Percentiles rank a stretch among this genome's conserved stretches.
These are phyloP conservation scores for Papilio elwesi DNA, from an alignment of 2,888 invertebrate species.

Conservation along the genomic window DNA sequence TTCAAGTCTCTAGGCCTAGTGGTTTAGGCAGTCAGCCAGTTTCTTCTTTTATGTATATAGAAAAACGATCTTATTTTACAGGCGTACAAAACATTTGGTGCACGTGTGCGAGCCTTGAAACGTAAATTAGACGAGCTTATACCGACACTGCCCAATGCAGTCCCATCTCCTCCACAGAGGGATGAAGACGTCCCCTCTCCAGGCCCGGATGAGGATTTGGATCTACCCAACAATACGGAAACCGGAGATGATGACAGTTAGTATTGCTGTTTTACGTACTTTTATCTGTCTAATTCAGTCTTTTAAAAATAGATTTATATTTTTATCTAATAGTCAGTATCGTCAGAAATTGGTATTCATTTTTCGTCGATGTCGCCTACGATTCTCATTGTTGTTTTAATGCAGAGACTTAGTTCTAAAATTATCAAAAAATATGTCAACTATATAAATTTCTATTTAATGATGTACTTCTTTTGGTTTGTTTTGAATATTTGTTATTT, in stretches of 20 bases:
- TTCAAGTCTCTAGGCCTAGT: background rate
- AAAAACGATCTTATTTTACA: conserved; percentile 61
- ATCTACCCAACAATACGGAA: conserved; percentile 85
- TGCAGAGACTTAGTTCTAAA: too few species aligned
- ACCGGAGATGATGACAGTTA: conserved; percentile 61
- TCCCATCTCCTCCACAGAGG: conserved; percentile 85
- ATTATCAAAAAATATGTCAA: too few species aligned
- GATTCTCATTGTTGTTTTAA: too few species aligned
- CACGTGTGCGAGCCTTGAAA: conserved; percentile 92
- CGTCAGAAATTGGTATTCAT: too few species aligned
- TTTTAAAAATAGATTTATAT: background rate
- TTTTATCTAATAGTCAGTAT: too few species aligned
- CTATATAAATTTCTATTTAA: too few species aligned
- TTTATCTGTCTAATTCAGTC: background rate
- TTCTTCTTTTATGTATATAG: too few species aligned
- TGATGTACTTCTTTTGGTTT: too few species aligned
- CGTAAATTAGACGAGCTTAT: conserved; percentile 93
- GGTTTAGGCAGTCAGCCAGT: too few species aligned
- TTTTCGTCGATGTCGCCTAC: too few species aligned
- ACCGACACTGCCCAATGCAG: conserved; percentile 84
- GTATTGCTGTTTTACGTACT: conserved; percentile 39
- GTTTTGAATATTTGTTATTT: background rate
- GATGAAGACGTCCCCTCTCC: conserved; percentile 89
- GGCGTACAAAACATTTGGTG: conserved; percentile 98
- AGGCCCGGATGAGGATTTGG: conserved; percentile 92